These are phyloP conservation scores for Apodemia mormo DNA, from an alignment of 2,888 invertebrate species.

Conservation along the genomic window DNA sequence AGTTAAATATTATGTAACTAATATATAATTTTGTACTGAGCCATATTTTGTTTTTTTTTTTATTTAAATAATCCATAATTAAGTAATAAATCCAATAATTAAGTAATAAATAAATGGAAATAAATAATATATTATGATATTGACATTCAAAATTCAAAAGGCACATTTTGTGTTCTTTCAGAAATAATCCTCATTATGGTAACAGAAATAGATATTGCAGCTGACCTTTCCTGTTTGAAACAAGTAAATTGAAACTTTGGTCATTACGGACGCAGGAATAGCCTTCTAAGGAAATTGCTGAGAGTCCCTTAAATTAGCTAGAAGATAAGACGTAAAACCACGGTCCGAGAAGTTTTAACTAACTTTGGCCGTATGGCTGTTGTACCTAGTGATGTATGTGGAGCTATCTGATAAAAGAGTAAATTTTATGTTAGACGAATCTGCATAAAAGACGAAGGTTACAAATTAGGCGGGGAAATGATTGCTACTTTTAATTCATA, in stretches of 20 bases:
- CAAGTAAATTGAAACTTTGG: conserved; percentile 18
- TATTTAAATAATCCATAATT: no score
- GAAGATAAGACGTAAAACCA: conserved; percentile 13
- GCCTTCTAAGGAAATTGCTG: conserved; percentile 11
- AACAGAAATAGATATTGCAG: not conserved
- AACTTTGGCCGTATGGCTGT: not conserved
- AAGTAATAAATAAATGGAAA: no score
- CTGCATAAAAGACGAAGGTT: no score
- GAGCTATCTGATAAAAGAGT: not conserved
- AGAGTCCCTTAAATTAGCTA: conserved; percentile 13
- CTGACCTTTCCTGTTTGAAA: conserved; percentile 4
- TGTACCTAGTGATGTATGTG: not conserved
- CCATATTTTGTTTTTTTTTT: no score
- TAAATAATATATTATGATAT: no score
- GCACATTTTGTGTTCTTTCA: not conserved
- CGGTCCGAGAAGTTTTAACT: conserved; percentile 11
- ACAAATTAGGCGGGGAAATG: no score
- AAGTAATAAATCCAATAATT: no score
- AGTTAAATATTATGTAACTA: no score
- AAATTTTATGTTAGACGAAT: no score
- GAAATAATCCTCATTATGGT: not conserved
- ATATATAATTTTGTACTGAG: no score
- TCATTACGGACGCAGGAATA: conserved; percentile 4
- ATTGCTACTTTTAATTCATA: no score
- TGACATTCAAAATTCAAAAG: no score